Base-by-base conservation (phyloP, 2,888 invertebrate genomes). In the Tetranychus truncatus region DNA sequence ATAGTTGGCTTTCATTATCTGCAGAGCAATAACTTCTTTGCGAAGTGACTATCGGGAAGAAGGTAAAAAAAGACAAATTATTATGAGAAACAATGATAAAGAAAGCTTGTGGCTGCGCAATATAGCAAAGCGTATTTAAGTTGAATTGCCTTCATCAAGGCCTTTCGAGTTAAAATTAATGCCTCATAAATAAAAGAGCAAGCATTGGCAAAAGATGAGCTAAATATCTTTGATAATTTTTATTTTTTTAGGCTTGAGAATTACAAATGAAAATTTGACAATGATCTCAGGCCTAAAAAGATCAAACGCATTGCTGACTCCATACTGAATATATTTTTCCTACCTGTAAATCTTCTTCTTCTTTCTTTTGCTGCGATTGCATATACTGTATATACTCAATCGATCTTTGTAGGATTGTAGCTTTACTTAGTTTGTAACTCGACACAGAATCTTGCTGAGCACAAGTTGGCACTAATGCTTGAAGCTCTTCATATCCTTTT, bases 391-490 rank as follows among this genome's bases (percentile, higher is more conserved):
- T 84, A 80, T 84, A 84, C 79, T 84, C 83, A 76, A 84, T 83
- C 8, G 84, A 95, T 84, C 92, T 92, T 84, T 95, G 95, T 67
- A 96, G 86, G 69, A 94, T 90, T 71, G 94, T 91, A 73, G 95
- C 96, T 86, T 96, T 96, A 84, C 95, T 95, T 66, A 95, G 86
- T 84, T 96, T 96, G 82, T 94, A 93, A 44, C 92, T 91, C 24
- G 82, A 82, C 45, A 92, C 87, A 9, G 81, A 80, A 82, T 95
- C 95, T 66, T 90, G 89, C 81, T 93, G 91, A 82, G 93, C 92
- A 81, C 95, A 95, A 75, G 91, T 92, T 0, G 95, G 95, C 15
- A 96, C 95, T 78, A 95, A 84, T 80, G 91, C 90, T 83, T 95
- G 95, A 21, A 96, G 85, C 3, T 91, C 91, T 83, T 95, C 95